Evolutionary conservation across 2,888 invertebrate species (phyloP), one percentile per base, ranked within the genome.

Genomic region (Oscheius myriophilus): DNA sequence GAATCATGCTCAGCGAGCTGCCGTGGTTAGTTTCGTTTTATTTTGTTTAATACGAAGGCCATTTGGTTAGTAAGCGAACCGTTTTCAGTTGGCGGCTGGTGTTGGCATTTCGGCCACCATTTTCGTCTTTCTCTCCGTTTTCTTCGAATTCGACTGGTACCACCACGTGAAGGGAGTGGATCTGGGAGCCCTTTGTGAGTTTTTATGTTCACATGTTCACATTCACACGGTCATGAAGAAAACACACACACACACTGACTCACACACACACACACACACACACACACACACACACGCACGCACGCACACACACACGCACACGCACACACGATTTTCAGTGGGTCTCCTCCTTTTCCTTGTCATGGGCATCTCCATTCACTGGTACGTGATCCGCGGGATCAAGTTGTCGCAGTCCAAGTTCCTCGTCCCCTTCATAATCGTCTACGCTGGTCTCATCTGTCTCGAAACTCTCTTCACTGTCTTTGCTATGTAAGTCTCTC

Each of bases 101-200:
- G 70, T 84, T 46, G 84, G 84, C 14, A 75, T 84, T 58, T 74
- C 80, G n/a, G 72, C 80, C 53, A 73, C 78, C 0, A 42, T 84
- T 14, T 73, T 84, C 67, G 65, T 79, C 16, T 85, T 84, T 63
- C 70, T 85, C 41, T 78, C 76, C 45, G 69, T 76, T 53, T 79
- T 84, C 70, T 84, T 84, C 70, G 84, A 84, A 67, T 84, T 85
- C 70, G 75, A 82, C 71, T 84, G 84, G 84, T 82, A 82, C 69
- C 73, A 78, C 58, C 81, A 84, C 67, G 66, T 65, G 52, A 61
- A 75, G 14, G 84, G 82, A 45, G 75, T 84, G 42, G 84, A 85
- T 66, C 42, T 82, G 16, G 71, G 75, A 33, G 81, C 84, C 6
- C 65, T 85, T 39, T 45, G 55, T 69, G 33, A 63, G 61, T 67